A percentile compares a stretch with the other conserved stretches of the same genome.
These are phyloP conservation scores for Turritopsis dohrnii DNA, from an alignment of 30 jellyfish, hydroid and myxozoan genomes.

Conservation along the genomic window DNA sequence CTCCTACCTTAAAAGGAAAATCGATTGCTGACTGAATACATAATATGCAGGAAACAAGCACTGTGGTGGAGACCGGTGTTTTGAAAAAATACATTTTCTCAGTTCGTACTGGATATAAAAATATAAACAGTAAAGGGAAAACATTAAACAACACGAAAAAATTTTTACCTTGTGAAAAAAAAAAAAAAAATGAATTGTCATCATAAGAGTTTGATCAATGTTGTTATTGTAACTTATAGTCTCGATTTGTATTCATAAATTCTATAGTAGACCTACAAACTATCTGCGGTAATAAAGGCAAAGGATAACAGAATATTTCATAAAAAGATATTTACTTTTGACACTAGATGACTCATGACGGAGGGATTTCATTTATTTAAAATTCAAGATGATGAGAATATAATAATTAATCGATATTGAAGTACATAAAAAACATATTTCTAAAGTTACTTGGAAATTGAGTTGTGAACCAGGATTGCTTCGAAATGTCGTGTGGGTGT, in stretches of 20 bases:
- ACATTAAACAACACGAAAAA: neutral
- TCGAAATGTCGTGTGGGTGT: conserved; percentile 27
- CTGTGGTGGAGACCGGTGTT: neutral
- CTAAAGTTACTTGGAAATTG: neutral
- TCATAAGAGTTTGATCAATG: neutral
- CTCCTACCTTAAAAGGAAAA: neutral
- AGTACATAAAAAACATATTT: no score
- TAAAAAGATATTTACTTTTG: neutral
- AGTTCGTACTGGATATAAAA: neutral
- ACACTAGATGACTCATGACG: neutral
- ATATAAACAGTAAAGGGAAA: neutral
- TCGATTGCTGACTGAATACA: neutral
- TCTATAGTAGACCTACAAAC: neutral
- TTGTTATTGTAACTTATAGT: neutral
- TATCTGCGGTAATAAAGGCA: neutral
- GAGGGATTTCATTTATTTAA: neutral
- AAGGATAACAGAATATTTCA: neutral
- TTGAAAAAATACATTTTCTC: neutral
- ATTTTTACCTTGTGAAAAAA: neutral
- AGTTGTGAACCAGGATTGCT: no score
- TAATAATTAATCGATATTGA: neutral
- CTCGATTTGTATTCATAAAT: neutral
- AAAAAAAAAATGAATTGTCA: neutral
- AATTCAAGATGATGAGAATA: neutral
- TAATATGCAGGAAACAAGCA: neutral